Evolutionary conservation across 2,888 invertebrate genomes (phyloP).

Genomic region (Yponomeuta evonymella): DNA sequence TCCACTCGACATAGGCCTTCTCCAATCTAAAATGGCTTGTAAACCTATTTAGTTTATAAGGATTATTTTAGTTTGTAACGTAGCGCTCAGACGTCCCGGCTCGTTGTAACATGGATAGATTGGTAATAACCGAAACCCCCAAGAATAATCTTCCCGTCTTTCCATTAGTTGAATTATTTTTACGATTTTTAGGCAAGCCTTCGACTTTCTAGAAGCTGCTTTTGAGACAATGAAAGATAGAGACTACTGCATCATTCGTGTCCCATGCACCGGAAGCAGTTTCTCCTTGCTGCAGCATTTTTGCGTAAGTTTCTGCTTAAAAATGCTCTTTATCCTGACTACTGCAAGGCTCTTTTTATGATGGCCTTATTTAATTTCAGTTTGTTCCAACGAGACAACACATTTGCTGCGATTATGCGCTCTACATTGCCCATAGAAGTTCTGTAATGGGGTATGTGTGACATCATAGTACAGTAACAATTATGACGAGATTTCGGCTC

Average conservation of each 20-base stretch:
- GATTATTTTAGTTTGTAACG: no score
- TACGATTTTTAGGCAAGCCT: constrained; percentile 45
- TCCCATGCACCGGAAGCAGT: constrained; percentile 63
- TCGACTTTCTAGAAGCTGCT: constrained; percentile 78
- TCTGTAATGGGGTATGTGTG: constrained; percentile 49
- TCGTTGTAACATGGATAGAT: no score
- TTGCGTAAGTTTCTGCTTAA: constrained; percentile 40
- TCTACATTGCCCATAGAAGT: constrained; percentile 53
- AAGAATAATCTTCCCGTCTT: no score
- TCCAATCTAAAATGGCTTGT: no score
- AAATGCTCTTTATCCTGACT: constrained; percentile 1
- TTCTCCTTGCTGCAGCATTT: constrained; percentile 73
- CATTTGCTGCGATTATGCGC: constrained; percentile 38
- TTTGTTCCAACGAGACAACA: constrained; percentile 46
- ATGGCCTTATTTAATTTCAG: constrained; percentile 32
- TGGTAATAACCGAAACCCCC: no score
- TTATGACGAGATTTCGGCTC: no score
- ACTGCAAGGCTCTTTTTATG: neutral
- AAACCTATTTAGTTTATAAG: no score
- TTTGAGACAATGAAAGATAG: constrained; percentile 80
- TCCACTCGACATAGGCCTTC: no score
- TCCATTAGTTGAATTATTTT: no score
- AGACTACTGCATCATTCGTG: constrained; percentile 78
- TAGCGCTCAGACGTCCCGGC: no score
- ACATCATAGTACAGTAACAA: no score